Conservation (phyloP, 2,113 vertebrate genomes). For the Cheilinus undulatus region DNA sequence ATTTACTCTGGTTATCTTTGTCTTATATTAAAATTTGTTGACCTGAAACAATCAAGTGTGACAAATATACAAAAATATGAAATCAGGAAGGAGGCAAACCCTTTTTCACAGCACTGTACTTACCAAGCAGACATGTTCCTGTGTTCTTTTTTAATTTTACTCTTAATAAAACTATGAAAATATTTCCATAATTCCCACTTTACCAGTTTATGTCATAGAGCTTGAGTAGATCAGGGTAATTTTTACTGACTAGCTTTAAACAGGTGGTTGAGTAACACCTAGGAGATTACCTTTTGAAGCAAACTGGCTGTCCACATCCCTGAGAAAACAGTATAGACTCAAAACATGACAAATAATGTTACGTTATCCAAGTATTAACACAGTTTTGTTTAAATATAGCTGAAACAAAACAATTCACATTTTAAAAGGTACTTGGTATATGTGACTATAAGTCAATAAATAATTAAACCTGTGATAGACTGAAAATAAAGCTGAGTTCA, state of each 20-base stretch:
- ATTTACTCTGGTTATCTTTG: too few relatives aligned
- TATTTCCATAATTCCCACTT: background rate
- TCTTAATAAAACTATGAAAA: too few relatives aligned
- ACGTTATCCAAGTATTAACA: background rate
- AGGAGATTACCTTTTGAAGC: constrained; percentile 9
- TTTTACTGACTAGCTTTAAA: constrained; percentile 24
- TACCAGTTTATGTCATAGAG: constrained; percentile 42
- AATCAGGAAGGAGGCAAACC: too few relatives aligned
- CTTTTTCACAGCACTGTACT: background rate
- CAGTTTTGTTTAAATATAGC: background rate
- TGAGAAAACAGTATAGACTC: constrained; percentile 46
- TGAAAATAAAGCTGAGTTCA: constrained; percentile 29
- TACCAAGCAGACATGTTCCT: background rate
- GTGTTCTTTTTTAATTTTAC: too few relatives aligned
- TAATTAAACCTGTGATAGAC: constrained; percentile 26
- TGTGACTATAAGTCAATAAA: constrained; percentile 46
- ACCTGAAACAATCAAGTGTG: too few relatives aligned
- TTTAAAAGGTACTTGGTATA: constrained; percentile 46
- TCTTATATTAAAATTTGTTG: too few relatives aligned
- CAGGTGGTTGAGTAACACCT: constrained; percentile 31
- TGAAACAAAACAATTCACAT: constrained; percentile 7
- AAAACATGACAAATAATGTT: background rate
- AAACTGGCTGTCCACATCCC: constrained; percentile 31
- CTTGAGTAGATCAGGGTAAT: constrained; percentile 1
- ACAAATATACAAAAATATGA: too few relatives aligned